Base-by-base conservation (phyloP, 2,113 vertebrate species). In the Aramus guarauna region DNA sequence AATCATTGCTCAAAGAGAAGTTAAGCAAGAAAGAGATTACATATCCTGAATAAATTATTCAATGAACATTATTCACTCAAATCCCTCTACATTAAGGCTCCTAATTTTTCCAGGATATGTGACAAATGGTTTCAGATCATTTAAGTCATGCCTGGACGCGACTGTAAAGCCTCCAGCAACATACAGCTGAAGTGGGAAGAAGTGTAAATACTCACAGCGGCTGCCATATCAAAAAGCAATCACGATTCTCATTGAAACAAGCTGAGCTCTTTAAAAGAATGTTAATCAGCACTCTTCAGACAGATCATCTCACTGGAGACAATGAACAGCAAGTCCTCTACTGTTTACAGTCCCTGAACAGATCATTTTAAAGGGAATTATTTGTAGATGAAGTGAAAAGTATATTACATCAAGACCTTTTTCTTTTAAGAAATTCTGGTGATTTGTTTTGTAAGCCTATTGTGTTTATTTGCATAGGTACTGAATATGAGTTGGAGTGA, bases 191-290 rank as follows among this genome's bases (percentile, higher is more conserved):
- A 82, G 36, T 67, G 26, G 55, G 55, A 95, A 62, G 63, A 95
- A 90, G 2, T 90, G 75, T 91, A 91, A 96, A 90, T 85, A 89
- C 56, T 93, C 72, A 84, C 59, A 66, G 77, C 9, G 39, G 29
- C 80, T 92, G 53, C 41, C 63, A 63, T 95, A 88, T 88, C 77
- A 92, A 94, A 83, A 94, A 50, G 12, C 5, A 94, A 86, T 84
- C 86, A 91, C 0, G 0, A 68, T 62, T 87, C 59, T 91, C 66
- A 94, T 10, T 73, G 91, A 96, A 90, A 84, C 43, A 92, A 74
- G 36, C 53, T 73, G 69, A 86, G 21, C 37, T 92, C 36, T 93
- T 76, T 85, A 58, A 92, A 84, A 85, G 69, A 94, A 63, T 67
- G 56, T 87, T 86, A 88, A 87, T 88, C 90, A 83, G 37, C 29